A percentile compares a stretch with the other conserved stretches of the same genome.
phyloP scores from a whole-genome alignment of 2,113 vertebrate genomes.

The Emydocephalus ijimae region DNA sequence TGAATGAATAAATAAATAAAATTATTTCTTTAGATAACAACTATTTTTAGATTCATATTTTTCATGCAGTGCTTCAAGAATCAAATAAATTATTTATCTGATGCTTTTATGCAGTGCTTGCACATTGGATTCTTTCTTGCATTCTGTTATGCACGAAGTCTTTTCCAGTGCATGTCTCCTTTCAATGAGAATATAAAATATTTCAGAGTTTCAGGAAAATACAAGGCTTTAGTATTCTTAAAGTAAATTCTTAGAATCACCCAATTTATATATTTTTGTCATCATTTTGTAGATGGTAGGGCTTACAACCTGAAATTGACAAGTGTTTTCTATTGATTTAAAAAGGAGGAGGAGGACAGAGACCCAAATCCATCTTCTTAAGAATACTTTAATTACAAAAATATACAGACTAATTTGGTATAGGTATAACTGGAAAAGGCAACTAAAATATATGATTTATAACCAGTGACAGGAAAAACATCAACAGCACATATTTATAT shows the following conservation, averaged over 20 bases:
- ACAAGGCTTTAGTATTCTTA: constrained; percentile 17
- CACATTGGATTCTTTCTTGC: not conserved
- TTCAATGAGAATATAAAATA: not conserved
- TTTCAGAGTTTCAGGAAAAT: not conserved
- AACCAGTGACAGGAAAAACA: not conserved
- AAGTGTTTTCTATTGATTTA: constrained; percentile 3
- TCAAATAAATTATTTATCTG: constrained; percentile 33
- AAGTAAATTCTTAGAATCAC: not conserved
- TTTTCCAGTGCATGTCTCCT: not conserved
- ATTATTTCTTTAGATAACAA: constrained; percentile 16
- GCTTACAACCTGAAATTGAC: not conserved
- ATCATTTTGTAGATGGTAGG: constrained; percentile 17
- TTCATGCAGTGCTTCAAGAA: constrained; percentile 31
- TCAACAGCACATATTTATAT: not conserved
- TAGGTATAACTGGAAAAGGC: not conserved
- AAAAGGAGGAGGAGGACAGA: constrained; percentile 12
- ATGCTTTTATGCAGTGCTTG: not conserved
- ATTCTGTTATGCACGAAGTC: not conserved
- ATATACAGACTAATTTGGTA: not conserved
- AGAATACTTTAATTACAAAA: not conserved
- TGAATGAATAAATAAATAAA: constrained; percentile 33
- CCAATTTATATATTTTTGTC: constrained; percentile 33
- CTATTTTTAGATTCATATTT: not conserved
- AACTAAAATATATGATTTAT: not conserved
- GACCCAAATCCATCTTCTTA: not conserved